These are phyloP conservation scores for Brachionus koreanus DNA, from an alignment of 1,140 invertebrate genomes.

Conservation along the genomic window DNA sequence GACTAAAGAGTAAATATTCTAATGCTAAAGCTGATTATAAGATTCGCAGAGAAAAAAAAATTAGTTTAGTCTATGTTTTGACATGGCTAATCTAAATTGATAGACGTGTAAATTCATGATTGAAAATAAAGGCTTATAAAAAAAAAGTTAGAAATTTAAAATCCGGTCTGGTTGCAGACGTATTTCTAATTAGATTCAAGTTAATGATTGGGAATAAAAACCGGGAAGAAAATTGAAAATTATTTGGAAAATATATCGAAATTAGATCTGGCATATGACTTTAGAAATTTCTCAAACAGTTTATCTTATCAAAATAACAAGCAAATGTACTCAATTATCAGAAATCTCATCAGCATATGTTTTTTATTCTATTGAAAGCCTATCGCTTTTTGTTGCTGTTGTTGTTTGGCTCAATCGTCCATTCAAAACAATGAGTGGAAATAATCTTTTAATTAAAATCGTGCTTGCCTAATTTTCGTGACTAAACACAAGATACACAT, in stretches of 20 bases:
- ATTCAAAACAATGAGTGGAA: background rate
- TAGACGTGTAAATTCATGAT: conserved; percentile 18
- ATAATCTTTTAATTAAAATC: conserved; percentile 1
- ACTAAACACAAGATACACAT: background rate
- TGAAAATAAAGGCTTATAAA: conserved; percentile 3
- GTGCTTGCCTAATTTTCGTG: background rate
- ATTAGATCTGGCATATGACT: background rate
- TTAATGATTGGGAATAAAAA: background rate
- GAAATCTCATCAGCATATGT: background rate
- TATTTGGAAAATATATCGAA: conserved; percentile 9
- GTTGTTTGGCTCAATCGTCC: background rate
- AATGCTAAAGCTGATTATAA: background rate
- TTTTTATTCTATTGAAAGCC: background rate
- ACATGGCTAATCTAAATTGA: conserved; percentile 25
- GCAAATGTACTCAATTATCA: conserved; percentile 16
- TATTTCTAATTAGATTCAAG: background rate
- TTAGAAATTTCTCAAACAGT: background rate
- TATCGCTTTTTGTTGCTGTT: background rate
- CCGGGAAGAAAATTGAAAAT: background rate
- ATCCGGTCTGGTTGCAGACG: background rate
- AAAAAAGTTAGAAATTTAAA: background rate
- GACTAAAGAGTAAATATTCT: background rate
- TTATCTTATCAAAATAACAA: conserved; percentile 22
- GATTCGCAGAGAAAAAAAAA: background rate
- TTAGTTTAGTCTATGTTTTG: conserved; percentile 11